Conservation (phyloP, 2,797 vertebrate species). For the Sciurus vulgaris region DNA sequence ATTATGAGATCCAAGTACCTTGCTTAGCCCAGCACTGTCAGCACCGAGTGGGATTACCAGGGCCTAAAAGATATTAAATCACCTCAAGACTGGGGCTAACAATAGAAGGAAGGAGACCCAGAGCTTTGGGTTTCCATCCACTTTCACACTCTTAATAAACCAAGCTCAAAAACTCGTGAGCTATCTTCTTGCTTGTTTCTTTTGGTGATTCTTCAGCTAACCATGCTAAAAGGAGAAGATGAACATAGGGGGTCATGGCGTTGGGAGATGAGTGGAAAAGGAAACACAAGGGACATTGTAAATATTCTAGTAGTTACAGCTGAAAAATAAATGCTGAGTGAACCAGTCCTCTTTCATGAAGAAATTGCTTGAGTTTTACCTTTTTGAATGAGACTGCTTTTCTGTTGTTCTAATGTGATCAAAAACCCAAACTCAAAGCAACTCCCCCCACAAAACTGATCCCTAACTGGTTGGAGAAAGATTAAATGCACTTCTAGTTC, state of each 20-base stretch:
- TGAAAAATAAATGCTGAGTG: slow-evolving; percentile 12
- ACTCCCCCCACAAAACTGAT: neutral
- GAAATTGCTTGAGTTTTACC: slow-evolving; percentile 68
- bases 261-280: slow-evolving; percentile 32
- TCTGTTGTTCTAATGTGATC: slow-evolving; percentile 56
- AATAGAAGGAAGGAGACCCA: neutral
- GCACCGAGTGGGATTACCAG: neutral
- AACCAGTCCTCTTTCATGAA: slow-evolving; percentile 49
- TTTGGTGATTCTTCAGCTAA: slow-evolving; percentile 57
- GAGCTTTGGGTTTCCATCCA: neutral
- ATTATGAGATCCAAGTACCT: neutral
- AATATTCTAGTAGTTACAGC: slow-evolving; percentile 18
- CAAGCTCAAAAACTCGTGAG: slow-evolving; percentile 7
- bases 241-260: slow-evolving; percentile 43
- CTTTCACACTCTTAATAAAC: neutral
- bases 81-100: neutral
- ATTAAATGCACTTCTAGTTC: slow-evolving; percentile 71
- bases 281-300: neutral
- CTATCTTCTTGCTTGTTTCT: neutral
- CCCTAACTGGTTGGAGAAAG: slow-evolving; percentile 74
- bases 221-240: slow-evolving; percentile 45
- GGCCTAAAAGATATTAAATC: neutral
- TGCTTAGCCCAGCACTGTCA: neutral
- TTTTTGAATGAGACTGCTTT: slow-evolving; percentile 70
- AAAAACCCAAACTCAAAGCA: neutral